phyloP scores from a whole-genome alignment of 2,888 invertebrate species.

The Drosophila austrosaltans region DNA sequence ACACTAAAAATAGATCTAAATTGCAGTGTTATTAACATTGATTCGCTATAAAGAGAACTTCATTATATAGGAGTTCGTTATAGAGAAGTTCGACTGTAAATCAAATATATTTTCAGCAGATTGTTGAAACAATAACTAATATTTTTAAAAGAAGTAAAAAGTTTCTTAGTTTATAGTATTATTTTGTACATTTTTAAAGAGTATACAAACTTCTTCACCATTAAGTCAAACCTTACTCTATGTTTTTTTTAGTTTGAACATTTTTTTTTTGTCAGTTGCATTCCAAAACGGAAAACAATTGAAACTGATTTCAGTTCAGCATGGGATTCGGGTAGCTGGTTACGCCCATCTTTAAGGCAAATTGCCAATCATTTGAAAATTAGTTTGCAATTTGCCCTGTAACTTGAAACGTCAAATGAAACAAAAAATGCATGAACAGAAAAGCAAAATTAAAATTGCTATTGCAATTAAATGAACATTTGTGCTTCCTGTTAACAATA shows the following conservation, averaged over 20 bases:
- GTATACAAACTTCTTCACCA: not conserved
- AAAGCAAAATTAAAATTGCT: constrained; percentile 23
- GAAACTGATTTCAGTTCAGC: constrained; percentile 19
- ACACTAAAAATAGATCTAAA: too few species aligned
- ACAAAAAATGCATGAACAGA: constrained; percentile 12
- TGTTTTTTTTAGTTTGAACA: not conserved
- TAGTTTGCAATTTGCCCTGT: constrained; percentile 50
- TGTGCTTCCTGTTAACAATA: constrained; percentile 40
- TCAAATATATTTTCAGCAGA: too few species aligned
- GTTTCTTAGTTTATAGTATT: too few species aligned
- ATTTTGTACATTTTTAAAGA: not conserved
- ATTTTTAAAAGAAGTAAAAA: too few species aligned
- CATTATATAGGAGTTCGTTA: too few species aligned
- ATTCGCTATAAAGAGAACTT: too few species aligned
- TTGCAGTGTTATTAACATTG: too few species aligned
- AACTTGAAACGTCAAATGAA: constrained; percentile 29
- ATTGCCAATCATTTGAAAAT: constrained; percentile 41
- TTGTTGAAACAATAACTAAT: too few species aligned
- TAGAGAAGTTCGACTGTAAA: too few species aligned
- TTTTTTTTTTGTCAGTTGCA: constrained; percentile 10
- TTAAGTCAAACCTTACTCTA: not conserved
- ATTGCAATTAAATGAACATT: constrained; percentile 42
- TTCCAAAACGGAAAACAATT: not conserved
- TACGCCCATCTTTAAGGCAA: constrained; percentile 38
- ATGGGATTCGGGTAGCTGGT: constrained; percentile 18